Conservation (phyloP, 2,113 vertebrate genomes). For the Clarias batrachus region DNA sequence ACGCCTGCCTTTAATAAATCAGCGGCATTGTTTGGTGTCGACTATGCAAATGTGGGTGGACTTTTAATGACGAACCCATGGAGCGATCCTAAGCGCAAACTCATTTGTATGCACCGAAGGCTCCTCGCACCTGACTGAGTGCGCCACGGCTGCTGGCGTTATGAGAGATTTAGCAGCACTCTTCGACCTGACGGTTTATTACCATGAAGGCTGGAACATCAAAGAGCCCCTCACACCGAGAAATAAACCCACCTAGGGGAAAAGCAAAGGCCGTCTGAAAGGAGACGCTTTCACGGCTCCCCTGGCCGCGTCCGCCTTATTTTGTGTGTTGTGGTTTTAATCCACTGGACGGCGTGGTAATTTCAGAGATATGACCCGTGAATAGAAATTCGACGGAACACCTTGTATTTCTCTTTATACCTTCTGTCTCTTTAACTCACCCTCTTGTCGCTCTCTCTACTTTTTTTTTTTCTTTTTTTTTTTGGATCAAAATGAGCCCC, state of each 20-base stretch:
- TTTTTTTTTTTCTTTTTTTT: not conserved
- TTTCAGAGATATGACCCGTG: constrained; percentile 35
- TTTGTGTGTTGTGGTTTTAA: constrained; percentile 42
- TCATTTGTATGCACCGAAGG: constrained; percentile 38
- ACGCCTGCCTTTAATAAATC: constrained; percentile 39
- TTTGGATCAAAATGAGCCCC: constrained; percentile 42
- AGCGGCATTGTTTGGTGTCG: constrained; percentile 35
- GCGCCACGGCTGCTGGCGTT: not conserved
- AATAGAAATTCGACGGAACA: constrained; percentile 29
- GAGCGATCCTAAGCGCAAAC: constrained; percentile 1
- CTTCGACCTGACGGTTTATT: constrained; percentile 19
- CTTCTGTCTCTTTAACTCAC: constrained; percentile 8
- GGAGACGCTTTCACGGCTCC: constrained; percentile 8
- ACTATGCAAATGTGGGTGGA: constrained; percentile 34
- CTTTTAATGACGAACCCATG: constrained; percentile 30
- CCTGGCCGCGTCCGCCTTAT: constrained; percentile 4
- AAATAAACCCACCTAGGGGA: constrained; percentile 23
- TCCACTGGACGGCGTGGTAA: constrained; percentile 27
- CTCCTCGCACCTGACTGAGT: constrained; percentile 14
- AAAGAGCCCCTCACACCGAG: constrained; percentile 21
- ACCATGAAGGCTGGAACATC: constrained; percentile 35
- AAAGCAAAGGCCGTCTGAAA: constrained; percentile 30
- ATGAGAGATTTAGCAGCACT: constrained; percentile 13
- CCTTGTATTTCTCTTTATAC: constrained; percentile 15
- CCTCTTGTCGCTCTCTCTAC: not conserved